Evolutionary conservation across 2,797 vertebrate species (phyloP).

Genomic region (Melanogrammus aeglefinus): DNA sequence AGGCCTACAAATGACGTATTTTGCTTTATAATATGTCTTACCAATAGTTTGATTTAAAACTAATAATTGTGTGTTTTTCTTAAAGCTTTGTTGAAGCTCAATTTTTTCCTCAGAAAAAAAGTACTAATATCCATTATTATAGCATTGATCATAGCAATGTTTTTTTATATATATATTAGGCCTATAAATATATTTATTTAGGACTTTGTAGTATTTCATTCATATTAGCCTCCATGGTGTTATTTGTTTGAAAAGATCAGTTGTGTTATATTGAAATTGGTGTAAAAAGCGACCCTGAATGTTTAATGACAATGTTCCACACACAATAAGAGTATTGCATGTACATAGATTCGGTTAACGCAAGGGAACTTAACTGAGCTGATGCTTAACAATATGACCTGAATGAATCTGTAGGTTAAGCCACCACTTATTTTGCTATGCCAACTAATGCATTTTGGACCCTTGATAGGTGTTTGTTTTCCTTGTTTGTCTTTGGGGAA

Average conservation of each 20-base stretch:
- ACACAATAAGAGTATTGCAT: neutral
- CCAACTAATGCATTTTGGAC: neutral
- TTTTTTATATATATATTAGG: neutral
- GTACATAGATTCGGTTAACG: neutral
- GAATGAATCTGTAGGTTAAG: neutral
- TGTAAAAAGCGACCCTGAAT: neutral
- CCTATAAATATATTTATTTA: no score
- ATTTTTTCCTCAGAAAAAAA: neutral
- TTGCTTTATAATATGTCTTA: neutral
- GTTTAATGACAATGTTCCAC: no score
- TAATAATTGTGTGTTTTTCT: neutral
- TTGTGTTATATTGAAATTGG: neutral
- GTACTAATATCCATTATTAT: no score
- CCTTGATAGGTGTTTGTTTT: neutral
- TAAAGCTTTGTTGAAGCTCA: neutral
- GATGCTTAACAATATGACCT: neutral
- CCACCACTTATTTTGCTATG: neutral
- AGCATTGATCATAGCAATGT: no score
- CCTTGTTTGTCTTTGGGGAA: neutral
- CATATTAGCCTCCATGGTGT: neutral
- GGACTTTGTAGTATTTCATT: neutral
- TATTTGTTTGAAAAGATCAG: neutral
- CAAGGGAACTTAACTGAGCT: neutral
- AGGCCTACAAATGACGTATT: neutral
- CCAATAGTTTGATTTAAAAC: neutral